Evolutionary conservation across 1,140 invertebrate genomes (phyloP).

Genomic region (Neodiprion lecontei): DNA sequence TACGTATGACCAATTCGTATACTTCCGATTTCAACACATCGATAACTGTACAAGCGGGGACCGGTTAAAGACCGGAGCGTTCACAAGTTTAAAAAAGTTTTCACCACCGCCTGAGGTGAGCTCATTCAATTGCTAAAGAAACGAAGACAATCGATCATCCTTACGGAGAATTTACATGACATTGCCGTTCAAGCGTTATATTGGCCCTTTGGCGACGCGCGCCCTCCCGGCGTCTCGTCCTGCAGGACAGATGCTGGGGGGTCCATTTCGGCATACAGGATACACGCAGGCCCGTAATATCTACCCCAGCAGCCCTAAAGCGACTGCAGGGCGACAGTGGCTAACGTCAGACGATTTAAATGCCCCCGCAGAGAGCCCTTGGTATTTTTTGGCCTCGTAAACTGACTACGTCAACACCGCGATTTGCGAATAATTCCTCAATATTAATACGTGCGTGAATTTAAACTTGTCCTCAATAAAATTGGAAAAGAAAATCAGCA

Average conservation of each 20-base stretch:
- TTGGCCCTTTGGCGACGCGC: slow-evolving; percentile 6
- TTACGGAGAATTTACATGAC: not conserved
- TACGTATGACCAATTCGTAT: too few relatives aligned
- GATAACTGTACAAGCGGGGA: too few relatives aligned
- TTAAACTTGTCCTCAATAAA: too few relatives aligned
- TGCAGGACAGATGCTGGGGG: slow-evolving; percentile 1
- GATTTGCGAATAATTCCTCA: too few relatives aligned
- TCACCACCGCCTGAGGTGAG: too few relatives aligned
- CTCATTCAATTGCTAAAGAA: not conserved
- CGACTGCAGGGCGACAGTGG: slow-evolving; percentile 25
- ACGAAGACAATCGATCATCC: slow-evolving; percentile 3
- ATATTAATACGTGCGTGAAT: too few relatives aligned
- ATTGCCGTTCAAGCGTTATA: slow-evolving; percentile 2
- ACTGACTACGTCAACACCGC: too few relatives aligned
- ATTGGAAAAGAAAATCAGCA: too few relatives aligned
- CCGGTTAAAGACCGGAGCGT: too few relatives aligned
- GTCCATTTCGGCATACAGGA: not conserved
- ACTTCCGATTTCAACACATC: too few relatives aligned
- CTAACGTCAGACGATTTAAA: slow-evolving; percentile 33
- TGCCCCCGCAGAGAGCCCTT: slow-evolving; percentile 31
- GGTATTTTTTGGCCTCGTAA: slow-evolving; percentile 24
- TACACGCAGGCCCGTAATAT: not conserved
- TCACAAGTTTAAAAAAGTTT: too few relatives aligned
- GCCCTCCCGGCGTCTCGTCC: not conserved
- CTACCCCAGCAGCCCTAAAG: slow-evolving; percentile 26